Base-by-base conservation (phyloP, 2,113 vertebrate genomes). In the Cyanistes caeruleus region DNA sequence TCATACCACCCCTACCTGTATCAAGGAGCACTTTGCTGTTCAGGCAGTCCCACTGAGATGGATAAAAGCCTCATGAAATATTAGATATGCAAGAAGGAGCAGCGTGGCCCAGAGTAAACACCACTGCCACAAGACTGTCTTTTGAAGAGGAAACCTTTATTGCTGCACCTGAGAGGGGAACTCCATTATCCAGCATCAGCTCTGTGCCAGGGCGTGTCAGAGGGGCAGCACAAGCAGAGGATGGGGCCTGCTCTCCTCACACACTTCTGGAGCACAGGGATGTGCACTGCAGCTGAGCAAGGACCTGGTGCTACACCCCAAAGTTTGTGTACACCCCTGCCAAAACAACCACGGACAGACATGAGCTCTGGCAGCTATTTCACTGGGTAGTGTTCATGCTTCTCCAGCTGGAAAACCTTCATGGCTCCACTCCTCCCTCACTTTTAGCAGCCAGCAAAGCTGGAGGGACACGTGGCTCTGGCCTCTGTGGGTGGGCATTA, bases 201-300 rank as follows among this genome's bases (percentile, higher is more conserved):
- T 21, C 79, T 9, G 10, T 23, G 59, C 22, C 0, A 0, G 19
- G 25, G 10, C 1, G 0, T 9, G 43, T 8, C 3, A 0, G 33
- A 5, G 62, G 24, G 25, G 22, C 84, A 81, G 75, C n/a, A 44
- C 9, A 4, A 39, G 25, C 1, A 60, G 14, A 53, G 37, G 31
- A 52, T 10, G 46, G 19, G 85, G 41, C 10, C 41, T 35, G 43
- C 11, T 24, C 20, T 25, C 35, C 37, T 44, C 31, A 4, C 60
- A 33, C 5, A 10, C 30, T 14, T 22, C 62, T 81, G 19, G 37
- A 19, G 21, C 53, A 46, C 30, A 41, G 41, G 12, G 23, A 9
- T 5, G 2, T 8, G 21, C 35, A 24, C 37, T 22, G 11, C 78
- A 81, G 27, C 24, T 19, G 4, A n/a, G 19, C 44, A 13, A 23